Percentiles rank a stretch among this genome's conserved stretches.
Evolutionary conservation across 2,888 invertebrate genomes (phyloP).

Genomic region (Ennomos fuscantarius): DNA sequence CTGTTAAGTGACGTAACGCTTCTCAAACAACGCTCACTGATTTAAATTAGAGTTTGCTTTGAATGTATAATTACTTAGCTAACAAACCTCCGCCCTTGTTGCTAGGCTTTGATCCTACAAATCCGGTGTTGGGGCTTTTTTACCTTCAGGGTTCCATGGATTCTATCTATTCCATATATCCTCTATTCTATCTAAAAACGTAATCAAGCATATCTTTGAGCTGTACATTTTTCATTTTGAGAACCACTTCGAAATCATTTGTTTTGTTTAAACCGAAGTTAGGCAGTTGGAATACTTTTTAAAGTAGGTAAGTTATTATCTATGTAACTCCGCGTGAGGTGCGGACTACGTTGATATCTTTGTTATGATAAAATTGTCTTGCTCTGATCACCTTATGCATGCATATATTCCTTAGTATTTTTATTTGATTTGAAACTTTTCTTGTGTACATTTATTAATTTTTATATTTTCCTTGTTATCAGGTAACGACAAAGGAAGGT

Average conservation of each 20-base stretch:
- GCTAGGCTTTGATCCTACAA: slow-evolving; percentile 20
- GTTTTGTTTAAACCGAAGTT: not conserved
- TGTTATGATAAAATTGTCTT: too few relatives aligned
- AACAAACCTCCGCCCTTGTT: slow-evolving; percentile 23
- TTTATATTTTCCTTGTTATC: too few relatives aligned
- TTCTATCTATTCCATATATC: too few relatives aligned
- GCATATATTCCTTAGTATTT: too few relatives aligned
- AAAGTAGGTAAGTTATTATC: not conserved
- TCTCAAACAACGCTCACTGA: slow-evolving; percentile 6
- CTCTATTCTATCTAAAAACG: not conserved
- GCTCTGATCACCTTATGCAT: too few relatives aligned
- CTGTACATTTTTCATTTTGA: not conserved
- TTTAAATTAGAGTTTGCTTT: slow-evolving; percentile 26
- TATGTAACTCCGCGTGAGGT: too few relatives aligned
- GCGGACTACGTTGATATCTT: too few relatives aligned
- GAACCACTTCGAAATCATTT: not conserved
- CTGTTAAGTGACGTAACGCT: slow-evolving; percentile 19
- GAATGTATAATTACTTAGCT: slow-evolving; percentile 27
- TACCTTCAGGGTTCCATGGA: not conserved
- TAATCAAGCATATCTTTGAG: not conserved
- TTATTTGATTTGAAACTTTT: too few relatives aligned
- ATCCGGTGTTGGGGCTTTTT: not conserved
- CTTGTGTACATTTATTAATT: not conserved
- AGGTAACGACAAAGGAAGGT: slow-evolving; percentile 90
- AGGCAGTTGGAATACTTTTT: not conserved